phyloP scores from a whole-genome alignment of 2,888 invertebrate genomes.

The Galeopsomyia nigrocyanea region DNA sequence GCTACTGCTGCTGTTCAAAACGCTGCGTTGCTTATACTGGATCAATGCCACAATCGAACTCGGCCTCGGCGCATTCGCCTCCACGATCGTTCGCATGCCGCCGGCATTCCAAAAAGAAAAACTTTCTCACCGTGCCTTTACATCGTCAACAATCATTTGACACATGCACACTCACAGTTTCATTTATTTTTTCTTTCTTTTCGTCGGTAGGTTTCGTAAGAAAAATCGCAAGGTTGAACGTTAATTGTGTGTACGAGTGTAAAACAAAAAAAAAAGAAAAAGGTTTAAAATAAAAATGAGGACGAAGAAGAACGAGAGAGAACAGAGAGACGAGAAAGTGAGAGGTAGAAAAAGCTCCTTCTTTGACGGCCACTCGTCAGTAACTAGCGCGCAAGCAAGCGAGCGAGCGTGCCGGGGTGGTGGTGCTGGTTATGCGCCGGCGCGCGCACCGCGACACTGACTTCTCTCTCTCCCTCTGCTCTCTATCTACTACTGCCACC shows the following conservation, averaged over 20 bases:
- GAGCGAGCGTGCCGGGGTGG: slow-evolving; percentile 5
- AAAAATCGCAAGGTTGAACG: too few species aligned
- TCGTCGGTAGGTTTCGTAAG: too few species aligned
- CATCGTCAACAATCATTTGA: too few species aligned
- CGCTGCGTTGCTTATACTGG: too few species aligned
- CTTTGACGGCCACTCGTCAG: slow-evolving; percentile 44
- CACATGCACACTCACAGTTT: too few species aligned
- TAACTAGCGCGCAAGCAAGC: slow-evolving; percentile 32
- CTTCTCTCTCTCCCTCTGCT: slow-evolving; percentile 5
- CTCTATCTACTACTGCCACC: neutral
- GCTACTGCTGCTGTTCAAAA: too few species aligned
- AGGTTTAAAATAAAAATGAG: neutral
- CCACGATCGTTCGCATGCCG: too few species aligned
- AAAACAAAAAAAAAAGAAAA: too few species aligned
- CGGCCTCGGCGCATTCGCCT: neutral
- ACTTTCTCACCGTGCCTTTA: too few species aligned
- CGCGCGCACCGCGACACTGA: neutral
- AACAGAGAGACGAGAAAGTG: slow-evolving; percentile 1
- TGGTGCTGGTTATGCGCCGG: slow-evolving; percentile 25
- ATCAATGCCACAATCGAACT: slow-evolving; percentile 16
- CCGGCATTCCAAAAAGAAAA: too few species aligned
- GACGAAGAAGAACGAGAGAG: slow-evolving; percentile 2
- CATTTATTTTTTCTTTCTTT: too few species aligned
- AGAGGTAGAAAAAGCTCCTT: slow-evolving; percentile 23
- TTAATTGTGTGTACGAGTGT: too few species aligned